Evolutionary conservation across 2,113 vertebrate species (phyloP).

Genomic region (Pantherophis guttatus): DNA sequence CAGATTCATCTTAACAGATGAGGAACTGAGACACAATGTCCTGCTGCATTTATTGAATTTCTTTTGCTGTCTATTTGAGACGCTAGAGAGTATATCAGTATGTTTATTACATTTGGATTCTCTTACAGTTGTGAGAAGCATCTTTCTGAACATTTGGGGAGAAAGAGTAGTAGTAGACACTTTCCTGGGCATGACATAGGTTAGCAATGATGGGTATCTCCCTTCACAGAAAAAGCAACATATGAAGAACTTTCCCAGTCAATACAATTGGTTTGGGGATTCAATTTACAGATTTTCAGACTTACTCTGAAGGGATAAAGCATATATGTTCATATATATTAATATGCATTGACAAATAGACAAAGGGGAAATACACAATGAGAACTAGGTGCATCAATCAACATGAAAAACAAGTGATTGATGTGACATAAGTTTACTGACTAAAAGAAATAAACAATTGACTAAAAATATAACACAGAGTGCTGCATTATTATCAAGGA

Average conservation of each 20-base stretch:
- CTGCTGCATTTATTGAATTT: background rate
- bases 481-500: background rate
- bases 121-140: background rate
- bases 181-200: background rate
- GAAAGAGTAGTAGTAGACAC: background rate
- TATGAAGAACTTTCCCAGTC: background rate
- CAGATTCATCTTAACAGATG: background rate
- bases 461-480: background rate
- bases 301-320: background rate
- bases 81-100: background rate
- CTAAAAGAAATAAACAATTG: background rate
- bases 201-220: background rate
- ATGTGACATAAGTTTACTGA: background rate
- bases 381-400: background rate
- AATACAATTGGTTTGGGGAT: background rate
- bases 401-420: background rate
- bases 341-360: background rate
- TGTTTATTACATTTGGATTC: background rate
- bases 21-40: background rate
- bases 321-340: background rate
- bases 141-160: background rate
- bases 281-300: background rate
- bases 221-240: background rate
- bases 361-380: background rate
- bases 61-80: background rate